Evolutionary conservation across 2,888 invertebrate genomes (phyloP), one percentile per base, ranked within the genome.

Genomic region (Sphaerophoria rueppellii): DNA sequence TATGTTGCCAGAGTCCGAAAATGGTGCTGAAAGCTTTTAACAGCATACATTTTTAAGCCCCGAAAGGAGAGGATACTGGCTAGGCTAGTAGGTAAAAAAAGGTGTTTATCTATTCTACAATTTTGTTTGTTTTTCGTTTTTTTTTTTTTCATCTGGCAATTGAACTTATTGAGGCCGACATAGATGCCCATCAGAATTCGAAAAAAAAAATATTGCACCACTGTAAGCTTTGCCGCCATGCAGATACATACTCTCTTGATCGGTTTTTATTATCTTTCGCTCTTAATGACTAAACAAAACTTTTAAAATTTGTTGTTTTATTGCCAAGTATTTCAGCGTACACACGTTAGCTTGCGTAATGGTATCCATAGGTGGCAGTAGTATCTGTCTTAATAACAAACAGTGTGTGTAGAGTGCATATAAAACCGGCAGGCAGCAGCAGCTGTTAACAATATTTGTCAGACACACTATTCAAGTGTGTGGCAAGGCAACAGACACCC

Each of bases 281-380:
- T 80, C 70, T 70, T 70, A 75, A 80, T 70, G 63, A 75, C 58
- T 80, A 24, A 52, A 75, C 73, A 48, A 79, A 50, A 60, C 54
- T 46, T 61, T 24, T 60, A 60, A 69, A 55, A 67, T 60, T 52
- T 69, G 73, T 61, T 73, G 60, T 63, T 74, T 70, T 70, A 69
- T 73, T 40, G 79, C n/a, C 7, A 40, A n/a, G 9, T 69, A 16
- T 50, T 24, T 24, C 43, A 43, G n/a, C 48, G n/a, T 70, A 54
- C 37, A 54, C 72, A 50, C 58, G 37, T 52, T 5, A 35, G 32
- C 63, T 80, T 80, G 75, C 80, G 75, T 70, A 80, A 80, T 35
- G 6, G 7, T 50, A 52, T 58, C 75, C 61, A 75, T 75, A 80
- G 80, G 74, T 80, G 75, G 74, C 75, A 80, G 75, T 63, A 60